Evolutionary conservation across 2,888 invertebrate genomes (phyloP).

Genomic region (Hydropsyche betteni): DNA sequence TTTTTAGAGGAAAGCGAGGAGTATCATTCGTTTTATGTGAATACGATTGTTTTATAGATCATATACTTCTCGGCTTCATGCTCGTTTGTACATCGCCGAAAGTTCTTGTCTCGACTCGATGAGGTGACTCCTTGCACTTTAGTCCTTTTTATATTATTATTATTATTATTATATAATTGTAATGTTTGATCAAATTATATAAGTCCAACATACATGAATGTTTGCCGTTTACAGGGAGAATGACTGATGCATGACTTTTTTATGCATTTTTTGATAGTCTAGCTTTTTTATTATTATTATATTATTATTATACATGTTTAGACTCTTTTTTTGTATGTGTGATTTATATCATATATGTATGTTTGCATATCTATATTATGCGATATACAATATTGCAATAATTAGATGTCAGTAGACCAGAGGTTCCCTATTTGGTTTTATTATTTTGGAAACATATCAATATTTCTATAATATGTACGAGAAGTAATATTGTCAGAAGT

Average conservation of each 20-base stretch:
- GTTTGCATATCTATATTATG: conserved; percentile 19
- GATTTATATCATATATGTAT: conserved; percentile 15
- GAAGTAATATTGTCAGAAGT: conserved; percentile 3
- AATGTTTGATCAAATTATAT: conserved; percentile 21
- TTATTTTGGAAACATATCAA: conserved; percentile 30
- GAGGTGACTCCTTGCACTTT: conserved; percentile 44
- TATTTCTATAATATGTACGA: neutral
- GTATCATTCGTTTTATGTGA: conserved; percentile 43
- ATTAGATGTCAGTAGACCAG: conserved; percentile 18
- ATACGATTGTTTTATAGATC: neutral
- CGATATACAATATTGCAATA: conserved; percentile 35
- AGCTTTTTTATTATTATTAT: conserved; percentile 15
- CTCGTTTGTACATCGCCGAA: conserved; percentile 49
- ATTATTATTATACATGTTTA: conserved; percentile 27
- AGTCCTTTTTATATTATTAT: conserved; percentile 46
- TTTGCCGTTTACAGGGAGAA: conserved; percentile 39
- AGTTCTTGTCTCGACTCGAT: conserved; percentile 46
- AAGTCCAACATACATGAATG: conserved; percentile 43
- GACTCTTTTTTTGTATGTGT: conserved; percentile 37
- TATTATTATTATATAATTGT: conserved; percentile 36
- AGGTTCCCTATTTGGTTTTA: conserved; percentile 16
- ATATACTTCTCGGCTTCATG: conserved; percentile 5
- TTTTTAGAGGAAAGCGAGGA: conserved; percentile 44
- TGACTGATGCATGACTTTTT: conserved; percentile 43
- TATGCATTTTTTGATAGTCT: conserved; percentile 44